Conservation (phyloP, 2,113 vertebrate genomes). For the Tetrao urogallus region DNA sequence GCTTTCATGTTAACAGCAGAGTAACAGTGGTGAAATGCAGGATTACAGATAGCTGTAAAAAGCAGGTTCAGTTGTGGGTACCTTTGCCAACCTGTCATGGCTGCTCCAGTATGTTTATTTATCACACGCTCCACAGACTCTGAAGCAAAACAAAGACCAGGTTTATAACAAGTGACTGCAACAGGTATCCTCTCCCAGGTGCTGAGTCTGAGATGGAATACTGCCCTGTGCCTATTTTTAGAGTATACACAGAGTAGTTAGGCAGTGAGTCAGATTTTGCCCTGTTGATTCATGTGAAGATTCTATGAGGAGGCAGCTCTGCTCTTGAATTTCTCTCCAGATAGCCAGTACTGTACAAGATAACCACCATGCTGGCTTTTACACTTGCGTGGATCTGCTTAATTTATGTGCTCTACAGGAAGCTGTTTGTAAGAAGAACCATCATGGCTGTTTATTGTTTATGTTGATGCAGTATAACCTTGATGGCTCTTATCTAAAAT, state of each 20-base stretch:
- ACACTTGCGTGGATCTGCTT: neutral
- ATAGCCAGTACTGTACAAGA: neutral
- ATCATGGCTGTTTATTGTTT: neutral
- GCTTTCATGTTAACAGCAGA: neutral
- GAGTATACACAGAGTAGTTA: neutral
- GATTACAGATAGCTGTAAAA: neutral
- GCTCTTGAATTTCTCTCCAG: neutral
- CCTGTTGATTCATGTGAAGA: neutral
- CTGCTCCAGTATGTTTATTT: neutral
- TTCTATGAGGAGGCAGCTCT: neutral
- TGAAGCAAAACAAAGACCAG: neutral
- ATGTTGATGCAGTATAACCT: neutral
- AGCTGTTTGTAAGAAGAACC: neutral
- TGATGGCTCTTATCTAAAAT: neutral
- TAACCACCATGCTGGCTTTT: neutral
- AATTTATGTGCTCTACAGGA: neutral
- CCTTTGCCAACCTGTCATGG: neutral
- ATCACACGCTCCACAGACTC: neutral
- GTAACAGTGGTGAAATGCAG: neutral
- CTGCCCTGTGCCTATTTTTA: neutral
- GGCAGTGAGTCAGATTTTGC: neutral
- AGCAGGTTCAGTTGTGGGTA: neutral
- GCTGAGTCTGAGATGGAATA: neutral
- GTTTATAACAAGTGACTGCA: neutral
- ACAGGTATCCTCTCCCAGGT: neutral